Conservation (phyloP, 1,140 invertebrate species). For the Oryzaephilus surinamensis region DNA sequence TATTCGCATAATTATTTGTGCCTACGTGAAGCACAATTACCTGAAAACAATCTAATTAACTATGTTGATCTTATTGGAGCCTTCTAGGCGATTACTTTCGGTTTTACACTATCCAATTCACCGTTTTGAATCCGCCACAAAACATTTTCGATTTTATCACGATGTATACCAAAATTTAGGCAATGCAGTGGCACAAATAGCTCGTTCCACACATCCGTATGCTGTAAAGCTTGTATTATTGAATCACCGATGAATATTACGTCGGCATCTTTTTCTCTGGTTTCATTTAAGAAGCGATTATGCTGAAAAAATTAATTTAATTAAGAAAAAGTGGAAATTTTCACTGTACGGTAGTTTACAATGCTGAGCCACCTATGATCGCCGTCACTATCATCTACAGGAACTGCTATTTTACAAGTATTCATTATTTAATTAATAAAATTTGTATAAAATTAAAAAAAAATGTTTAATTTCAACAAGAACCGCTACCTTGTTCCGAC, state of each 20-base stretch:
- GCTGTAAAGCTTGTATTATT: constrained; percentile 63
- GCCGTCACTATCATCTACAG: constrained; percentile 33
- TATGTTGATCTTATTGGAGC: too few relatives aligned
- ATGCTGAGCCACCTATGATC: constrained; percentile 36
- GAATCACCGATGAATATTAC: constrained; percentile 87
- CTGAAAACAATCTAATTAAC: constrained; percentile 59
- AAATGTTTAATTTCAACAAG: background rate
- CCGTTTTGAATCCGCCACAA: constrained; percentile 82
- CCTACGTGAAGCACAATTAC: constrained; percentile 78
- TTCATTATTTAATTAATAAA: constrained; percentile 27
- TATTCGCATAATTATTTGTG: constrained; percentile 73
- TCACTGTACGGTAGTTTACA: constrained; percentile 22
- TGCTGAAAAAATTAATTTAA: constrained; percentile 49
- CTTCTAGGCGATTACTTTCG: constrained; percentile 68
- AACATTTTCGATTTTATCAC: constrained; percentile 77
- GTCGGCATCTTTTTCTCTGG: constrained; percentile 77
- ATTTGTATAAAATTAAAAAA: background rate
- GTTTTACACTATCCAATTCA: constrained; percentile 75
- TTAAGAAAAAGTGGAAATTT: background rate
- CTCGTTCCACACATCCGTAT: constrained; percentile 73
- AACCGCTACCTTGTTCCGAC: background rate
- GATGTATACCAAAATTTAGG: constrained; percentile 83
- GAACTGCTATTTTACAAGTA: constrained; percentile 25
- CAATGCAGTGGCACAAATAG: constrained; percentile 79
- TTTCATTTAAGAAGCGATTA: constrained; percentile 67